These are phyloP conservation scores for Burhinus bistriatus DNA, from an alignment of 2,113 vertebrate genomes.

Conservation along the genomic window DNA sequence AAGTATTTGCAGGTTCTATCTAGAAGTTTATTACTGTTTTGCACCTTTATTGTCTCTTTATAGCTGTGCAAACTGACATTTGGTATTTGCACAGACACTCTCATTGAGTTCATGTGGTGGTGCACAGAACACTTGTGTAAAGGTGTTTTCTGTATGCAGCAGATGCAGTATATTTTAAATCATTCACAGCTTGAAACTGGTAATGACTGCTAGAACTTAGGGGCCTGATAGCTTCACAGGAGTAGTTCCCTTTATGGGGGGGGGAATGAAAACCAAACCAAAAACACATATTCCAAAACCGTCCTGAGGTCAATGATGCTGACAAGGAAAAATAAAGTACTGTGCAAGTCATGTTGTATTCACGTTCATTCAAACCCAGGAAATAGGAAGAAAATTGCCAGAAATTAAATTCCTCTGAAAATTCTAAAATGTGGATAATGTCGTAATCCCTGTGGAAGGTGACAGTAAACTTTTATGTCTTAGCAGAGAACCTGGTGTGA, in stretches of 20 bases:
- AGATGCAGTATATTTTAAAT: background rate
- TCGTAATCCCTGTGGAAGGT: background rate
- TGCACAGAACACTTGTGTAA: background rate
- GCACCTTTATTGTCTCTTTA: background rate
- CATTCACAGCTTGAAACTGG: background rate
- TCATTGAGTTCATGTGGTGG: accelerated
- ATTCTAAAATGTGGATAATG: background rate
- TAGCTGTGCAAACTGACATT: background rate
- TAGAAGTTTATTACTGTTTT: background rate
- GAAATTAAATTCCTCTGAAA: background rate
- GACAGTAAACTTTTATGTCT: background rate
- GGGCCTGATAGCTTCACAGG: background rate
- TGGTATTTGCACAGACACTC: background rate
- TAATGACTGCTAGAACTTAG: background rate
- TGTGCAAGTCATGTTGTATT: background rate
- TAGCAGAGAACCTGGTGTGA: background rate
- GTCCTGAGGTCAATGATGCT: background rate
- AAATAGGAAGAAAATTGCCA: background rate
- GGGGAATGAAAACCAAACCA: accelerated
- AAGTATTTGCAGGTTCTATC: background rate
- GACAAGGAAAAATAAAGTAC: background rate
- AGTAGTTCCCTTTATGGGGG: background rate
- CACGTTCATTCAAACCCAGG: background rate
- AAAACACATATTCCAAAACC: background rate
- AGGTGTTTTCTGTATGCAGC: background rate